phyloP scores from a whole-genome alignment of 2,113 vertebrate species.

The Motacilla alba region DNA sequence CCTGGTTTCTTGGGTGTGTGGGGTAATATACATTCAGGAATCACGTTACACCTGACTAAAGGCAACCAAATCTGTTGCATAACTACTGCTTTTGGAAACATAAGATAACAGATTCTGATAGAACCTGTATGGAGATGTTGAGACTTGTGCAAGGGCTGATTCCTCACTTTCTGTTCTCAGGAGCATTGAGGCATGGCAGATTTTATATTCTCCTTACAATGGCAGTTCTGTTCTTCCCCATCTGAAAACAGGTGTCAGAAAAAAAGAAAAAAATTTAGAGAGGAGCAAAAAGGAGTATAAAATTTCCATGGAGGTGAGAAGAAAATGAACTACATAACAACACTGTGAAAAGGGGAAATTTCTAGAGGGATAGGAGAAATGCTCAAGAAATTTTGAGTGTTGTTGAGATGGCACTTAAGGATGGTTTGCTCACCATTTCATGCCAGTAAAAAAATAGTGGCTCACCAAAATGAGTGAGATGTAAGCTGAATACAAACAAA shows the following conservation, averaged over 20 bases:
- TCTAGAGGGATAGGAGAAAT: neutral
- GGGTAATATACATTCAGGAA: constrained; percentile 8
- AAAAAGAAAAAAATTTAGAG: neutral
- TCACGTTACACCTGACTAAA: constrained; percentile 21
- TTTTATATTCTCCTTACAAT: neutral
- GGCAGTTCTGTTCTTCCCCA: neutral
- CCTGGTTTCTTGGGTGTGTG: constrained; percentile 40
- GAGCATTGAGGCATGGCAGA: neutral
- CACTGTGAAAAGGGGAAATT: neutral
- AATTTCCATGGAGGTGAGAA: neutral
- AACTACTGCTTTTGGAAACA: neutral
- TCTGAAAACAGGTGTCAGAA: neutral
- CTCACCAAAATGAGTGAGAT: neutral
- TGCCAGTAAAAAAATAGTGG: neutral
- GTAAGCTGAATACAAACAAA: neutral
- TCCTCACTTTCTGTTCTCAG: neutral
- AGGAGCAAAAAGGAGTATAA: neutral
- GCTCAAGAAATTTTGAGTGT: neutral
- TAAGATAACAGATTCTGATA: constrained; percentile 10
- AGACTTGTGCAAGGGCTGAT: neutral
- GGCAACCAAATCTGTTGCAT: constrained; percentile 30
- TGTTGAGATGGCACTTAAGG: neutral
- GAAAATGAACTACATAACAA: neutral
- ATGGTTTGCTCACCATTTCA: neutral
- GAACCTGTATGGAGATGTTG: neutral